These are phyloP conservation scores for Zeus faber DNA, from an alignment of 2,113 vertebrate species.

Conservation along the genomic window DNA sequence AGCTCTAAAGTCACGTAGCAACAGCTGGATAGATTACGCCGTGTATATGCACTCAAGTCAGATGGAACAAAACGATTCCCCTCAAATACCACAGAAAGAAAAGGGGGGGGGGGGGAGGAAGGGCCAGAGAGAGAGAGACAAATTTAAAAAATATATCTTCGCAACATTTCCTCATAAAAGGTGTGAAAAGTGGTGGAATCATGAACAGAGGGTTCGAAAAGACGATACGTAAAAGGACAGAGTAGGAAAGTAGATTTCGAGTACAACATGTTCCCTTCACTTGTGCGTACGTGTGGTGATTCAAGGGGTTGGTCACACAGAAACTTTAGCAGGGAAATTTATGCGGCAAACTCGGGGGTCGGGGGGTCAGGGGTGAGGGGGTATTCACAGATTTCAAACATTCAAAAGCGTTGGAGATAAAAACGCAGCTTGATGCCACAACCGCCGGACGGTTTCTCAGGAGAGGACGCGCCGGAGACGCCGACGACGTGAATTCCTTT, in stretches of 20 bases:
- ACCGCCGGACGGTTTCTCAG: conserved; percentile 18
- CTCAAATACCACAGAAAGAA: too few species aligned
- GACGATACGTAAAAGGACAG: neutral
- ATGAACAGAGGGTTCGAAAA: too few species aligned
- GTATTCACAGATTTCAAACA: conserved; percentile 19
- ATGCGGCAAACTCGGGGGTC: neutral
- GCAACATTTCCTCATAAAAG: too few species aligned
- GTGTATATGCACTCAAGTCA: too few species aligned
- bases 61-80: too few species aligned
- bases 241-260: neutral
- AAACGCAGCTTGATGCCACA: conserved; percentile 7
- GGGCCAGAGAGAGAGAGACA: too few species aligned
- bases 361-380: conserved; percentile 1
- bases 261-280: neutral
- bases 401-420: conserved; percentile 6
- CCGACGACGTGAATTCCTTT: conserved; percentile 31
- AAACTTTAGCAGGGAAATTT: neutral
- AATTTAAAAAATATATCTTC: too few species aligned
- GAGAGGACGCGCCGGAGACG: too few species aligned
- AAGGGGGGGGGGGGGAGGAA: too few species aligned
- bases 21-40: too few species aligned
- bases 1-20: too few species aligned
- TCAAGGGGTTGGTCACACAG: neutral
- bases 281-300: neutral
- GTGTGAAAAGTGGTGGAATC: too few species aligned